Evolutionary conservation across 2,113 vertebrate genomes (phyloP).

Genomic region (Pristiophorus japonicus): DNA sequence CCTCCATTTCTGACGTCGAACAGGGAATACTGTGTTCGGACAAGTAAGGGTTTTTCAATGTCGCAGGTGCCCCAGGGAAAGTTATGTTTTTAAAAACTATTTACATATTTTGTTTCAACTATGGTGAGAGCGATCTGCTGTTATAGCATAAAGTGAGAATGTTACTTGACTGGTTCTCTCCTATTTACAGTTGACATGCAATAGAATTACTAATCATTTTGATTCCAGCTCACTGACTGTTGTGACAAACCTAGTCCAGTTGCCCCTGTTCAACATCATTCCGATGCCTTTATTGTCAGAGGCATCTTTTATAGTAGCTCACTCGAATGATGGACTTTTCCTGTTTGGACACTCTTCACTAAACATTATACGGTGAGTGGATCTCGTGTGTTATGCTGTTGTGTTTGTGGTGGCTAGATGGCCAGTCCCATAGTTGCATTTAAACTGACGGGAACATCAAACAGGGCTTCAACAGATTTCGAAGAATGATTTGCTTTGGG

Average conservation of each 20-base stretch:
- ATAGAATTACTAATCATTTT: neutral
- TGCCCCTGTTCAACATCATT: neutral
- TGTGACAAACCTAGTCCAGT: neutral
- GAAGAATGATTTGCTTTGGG: neutral
- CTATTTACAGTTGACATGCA: neutral
- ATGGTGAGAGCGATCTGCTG: neutral
- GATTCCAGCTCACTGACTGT: neutral
- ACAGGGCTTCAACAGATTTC: neutral
- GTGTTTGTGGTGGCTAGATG: neutral
- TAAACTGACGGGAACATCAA: neutral
- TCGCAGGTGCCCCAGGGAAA: neutral
- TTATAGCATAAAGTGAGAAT: neutral
- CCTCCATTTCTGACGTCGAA: neutral
- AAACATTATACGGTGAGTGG: neutral
- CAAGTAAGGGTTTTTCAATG: neutral
- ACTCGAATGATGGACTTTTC: constrained; percentile 5
- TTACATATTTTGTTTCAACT: neutral
- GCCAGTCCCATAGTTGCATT: neutral
- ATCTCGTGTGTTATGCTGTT: neutral
- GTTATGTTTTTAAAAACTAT: neutral
- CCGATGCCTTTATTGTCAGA: neutral
- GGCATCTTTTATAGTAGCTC: neutral
- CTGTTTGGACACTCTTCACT: neutral
- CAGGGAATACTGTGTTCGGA: neutral
- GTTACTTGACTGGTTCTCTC: neutral